Evolutionary conservation across 2,113 vertebrate genomes (phyloP), one percentile per base, ranked within the genome.

Genomic region (Stercorarius parasiticus): DNA sequence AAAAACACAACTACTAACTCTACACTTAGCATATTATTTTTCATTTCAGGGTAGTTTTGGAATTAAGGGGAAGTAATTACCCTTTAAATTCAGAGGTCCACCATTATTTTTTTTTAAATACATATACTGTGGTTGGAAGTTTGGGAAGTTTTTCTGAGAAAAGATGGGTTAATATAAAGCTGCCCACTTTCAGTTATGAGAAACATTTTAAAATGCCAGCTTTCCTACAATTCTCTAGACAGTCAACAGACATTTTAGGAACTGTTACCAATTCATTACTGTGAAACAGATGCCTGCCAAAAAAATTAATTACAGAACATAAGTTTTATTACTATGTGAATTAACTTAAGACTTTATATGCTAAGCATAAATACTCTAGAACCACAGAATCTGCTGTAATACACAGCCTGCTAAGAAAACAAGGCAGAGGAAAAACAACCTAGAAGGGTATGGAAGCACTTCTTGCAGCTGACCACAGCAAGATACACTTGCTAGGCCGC

Each of bases 291-390:
- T 85, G 94, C 66, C 78, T 94, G 93, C 95, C 93, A 97, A 95
- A 97, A 95, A 97, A 95, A 96, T 90, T 96, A 94, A 96, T 95
- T 96, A 93, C 52, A 80, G 77, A 92, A 95, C 84, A 85, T 94
- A 93, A 87, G 88, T 77, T 96, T 94, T 96, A 97, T 95, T 97
- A 96, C 84, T 94, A 42, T 42, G 52, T 66, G 95, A 96, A 95
- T 95, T 93, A 96, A 80, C 87, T 88, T 70, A 85, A 97, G 83
- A 38, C 58, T 92, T 91, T 20, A 61, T 58, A 93, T 5, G 76
- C 40, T 85, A 85, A 76, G 77, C 6, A 1, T 73, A 84, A 87
- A 59, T 38, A 56, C 18, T 53, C 64, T 34, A 84, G 76, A 91
- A 90, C n/a, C 6, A 0, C 86, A 91, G 55, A 64, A 42, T 20